A percentile compares a stretch with the other conserved stretches of the same genome.
phyloP scores from a whole-genome alignment of 2,888 invertebrate genomes.

The Tuta absoluta region DNA sequence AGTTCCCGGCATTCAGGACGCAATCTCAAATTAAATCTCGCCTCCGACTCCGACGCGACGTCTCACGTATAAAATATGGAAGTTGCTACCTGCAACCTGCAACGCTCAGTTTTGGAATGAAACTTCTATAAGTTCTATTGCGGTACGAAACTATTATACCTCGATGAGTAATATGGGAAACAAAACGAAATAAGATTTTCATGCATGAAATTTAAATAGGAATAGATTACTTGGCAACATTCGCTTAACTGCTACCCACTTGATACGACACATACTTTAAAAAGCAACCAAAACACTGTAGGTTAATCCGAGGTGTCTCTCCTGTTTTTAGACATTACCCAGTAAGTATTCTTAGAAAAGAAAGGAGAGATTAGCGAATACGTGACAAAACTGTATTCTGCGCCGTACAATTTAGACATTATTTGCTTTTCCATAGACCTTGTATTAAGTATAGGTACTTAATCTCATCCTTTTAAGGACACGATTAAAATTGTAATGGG shows the following conservation, averaged over 20 bases:
- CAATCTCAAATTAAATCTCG: conserved; percentile 78
- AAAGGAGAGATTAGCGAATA: background rate
- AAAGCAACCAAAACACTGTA: background rate
- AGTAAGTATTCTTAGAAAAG: background rate
- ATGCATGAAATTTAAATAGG: background rate
- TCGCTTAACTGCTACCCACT: background rate
- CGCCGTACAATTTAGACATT: background rate
- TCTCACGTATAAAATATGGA: conserved; percentile 56
- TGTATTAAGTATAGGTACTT: background rate
- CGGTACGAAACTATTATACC: background rate
- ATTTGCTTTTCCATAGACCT: conserved; percentile 1
- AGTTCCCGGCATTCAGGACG: conserved; percentile 63
- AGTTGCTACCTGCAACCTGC: conserved; percentile 19
- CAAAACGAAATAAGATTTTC: background rate
- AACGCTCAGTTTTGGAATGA: conserved; percentile 10
- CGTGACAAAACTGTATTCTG: background rate
- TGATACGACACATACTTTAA: background rate
- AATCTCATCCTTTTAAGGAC: conserved; percentile 1
- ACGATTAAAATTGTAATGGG: background rate
- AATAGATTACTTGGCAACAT: too few relatives aligned
- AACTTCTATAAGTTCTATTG: conserved; percentile 12
- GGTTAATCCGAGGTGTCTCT: too few relatives aligned
- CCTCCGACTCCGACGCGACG: conserved; percentile 49
- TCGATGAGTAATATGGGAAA: background rate
- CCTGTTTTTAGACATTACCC: too few relatives aligned